Evolutionary conservation across 2,113 vertebrate genomes (phyloP), one percentile per base, ranked within the genome.

Genomic region (Nycticryphes semicollaris): DNA sequence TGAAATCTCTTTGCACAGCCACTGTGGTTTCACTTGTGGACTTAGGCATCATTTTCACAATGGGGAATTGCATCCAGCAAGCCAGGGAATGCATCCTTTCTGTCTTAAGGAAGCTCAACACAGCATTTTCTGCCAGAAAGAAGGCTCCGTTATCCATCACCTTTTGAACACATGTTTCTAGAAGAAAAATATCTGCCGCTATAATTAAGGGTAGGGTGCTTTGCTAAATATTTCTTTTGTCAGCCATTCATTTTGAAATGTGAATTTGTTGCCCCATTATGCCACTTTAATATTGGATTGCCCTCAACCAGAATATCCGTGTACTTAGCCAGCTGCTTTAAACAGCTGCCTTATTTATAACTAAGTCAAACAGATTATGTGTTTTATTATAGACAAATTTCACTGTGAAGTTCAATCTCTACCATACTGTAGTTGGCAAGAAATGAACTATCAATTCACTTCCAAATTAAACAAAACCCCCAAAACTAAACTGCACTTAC

Each of bases 271-370:
- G 87, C 68, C 24, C 37, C 30, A 77, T 92, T 64, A 89, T 74
- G 45, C 87, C 60, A 80, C 74, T 95, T 93, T 77, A 89, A 54
- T 83, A 74, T 19, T 87, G 77, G 66, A 84, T 92, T 92, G 48
- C 70, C 80, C 84, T 93, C 72, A 92, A 77, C 60, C 33, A 88
- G 88, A 92, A 93, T 89, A 94, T 94, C 80, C 90, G 89, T 85
- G 87, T 91, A 54, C 79, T 94, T 91, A 83, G 87, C 75, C 92
- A 97, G 94, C 91, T 95, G 94, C 89, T 94, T 96, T 91, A 88
- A 95, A 91, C 80, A 96, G 92, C 63, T 86, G 84, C 59, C 84
- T 86, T 67, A 69, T 86, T 91, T 68, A 94, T 73, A 95, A 81
- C 30, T 39, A 93, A 93, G 47, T 84, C 45, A 93, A 93, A 87